Base-by-base conservation (phyloP, 2,888 invertebrate species). In the Sthenelais limicola region DNA sequence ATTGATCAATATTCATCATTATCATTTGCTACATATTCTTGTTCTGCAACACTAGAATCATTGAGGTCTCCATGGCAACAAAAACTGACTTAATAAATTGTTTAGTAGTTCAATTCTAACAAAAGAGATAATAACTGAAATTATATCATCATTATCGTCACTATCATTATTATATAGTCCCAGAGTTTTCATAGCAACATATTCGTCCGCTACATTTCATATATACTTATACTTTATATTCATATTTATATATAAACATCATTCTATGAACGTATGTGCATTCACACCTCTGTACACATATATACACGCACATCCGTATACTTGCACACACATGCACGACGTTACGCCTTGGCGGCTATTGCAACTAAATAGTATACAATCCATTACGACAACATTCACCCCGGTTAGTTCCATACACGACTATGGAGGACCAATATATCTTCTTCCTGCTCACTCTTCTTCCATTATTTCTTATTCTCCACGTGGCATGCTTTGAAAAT, bases 11-110 rank as follows among this genome's bases (percentile, higher is more conserved):
- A n/a, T n/a, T n/a, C n/a, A n/a, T n/a, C n/a, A n/a, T n/a, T n/a
- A n/a, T n/a, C 12, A 62, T 62, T 62, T 9, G 24, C 62, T 38
- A 62, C 62, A 24, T 38, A 30, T 38, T 38, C 38, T n/a, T n/a
- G n/a, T n/a, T n/a, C 62, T 62, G 62, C 38, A 62, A 62, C 62
- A 62, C 35, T 62, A 62, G 62, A 62, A 21, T 62, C 62, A 62
- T 35, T 62, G 62, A 62, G 62, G 62, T 62, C 62, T 38, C 35
- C 62, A 62, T 62, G 62, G 62, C 62, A 62, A 62, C 62, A 62
- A 62, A 62, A 62, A 38, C n/a, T 62, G 62, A 62, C 62, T 62
- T 62, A 62, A n/a, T n/a, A n/a, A 62, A 21, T 62, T 62, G 24
- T 43, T 62, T 38, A 62, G 62, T 62, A 35, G 38, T n/a, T n/a